phyloP scores from a whole-genome alignment of 2,797 vertebrate species.

The Sorex maritimensis region DNA sequence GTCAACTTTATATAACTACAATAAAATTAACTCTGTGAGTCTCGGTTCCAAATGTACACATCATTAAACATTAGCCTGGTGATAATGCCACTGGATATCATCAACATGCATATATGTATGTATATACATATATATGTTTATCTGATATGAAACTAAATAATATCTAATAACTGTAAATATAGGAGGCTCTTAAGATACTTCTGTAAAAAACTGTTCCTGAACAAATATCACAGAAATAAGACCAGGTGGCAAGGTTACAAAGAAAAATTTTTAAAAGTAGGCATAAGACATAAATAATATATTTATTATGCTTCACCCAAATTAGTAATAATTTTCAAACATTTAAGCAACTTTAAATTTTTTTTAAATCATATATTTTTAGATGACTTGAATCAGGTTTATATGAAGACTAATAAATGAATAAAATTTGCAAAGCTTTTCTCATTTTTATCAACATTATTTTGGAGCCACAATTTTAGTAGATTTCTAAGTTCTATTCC shows the following conservation, averaged over 20 bases:
- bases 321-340: constrained; percentile 17
- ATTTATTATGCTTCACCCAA: constrained; percentile 20
- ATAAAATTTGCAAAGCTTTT: constrained; percentile 5
- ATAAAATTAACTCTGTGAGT: neutral
- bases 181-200: neutral
- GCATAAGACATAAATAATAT: constrained; percentile 27
- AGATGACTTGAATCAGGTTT: neutral
- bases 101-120: neutral
- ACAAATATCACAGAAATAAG: neutral
- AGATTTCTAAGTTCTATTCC: neutral
- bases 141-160: neutral
- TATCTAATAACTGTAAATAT: neutral
- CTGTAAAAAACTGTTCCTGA: neutral
- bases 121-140: neutral
- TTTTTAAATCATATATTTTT: neutral
- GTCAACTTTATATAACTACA: neutral
- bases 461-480: constrained; percentile 5
- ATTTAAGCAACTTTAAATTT: neutral
- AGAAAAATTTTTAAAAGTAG: neutral
- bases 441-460: constrained; percentile 3
- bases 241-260: neutral
- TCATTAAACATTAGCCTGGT: constrained; percentile 3
- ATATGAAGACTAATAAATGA: constrained; percentile 24
- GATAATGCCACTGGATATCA: neutral
- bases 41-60: neutral